Evolutionary conservation across 2,113 vertebrate species (phyloP).

Genomic region (Istiophorus platypterus): DNA sequence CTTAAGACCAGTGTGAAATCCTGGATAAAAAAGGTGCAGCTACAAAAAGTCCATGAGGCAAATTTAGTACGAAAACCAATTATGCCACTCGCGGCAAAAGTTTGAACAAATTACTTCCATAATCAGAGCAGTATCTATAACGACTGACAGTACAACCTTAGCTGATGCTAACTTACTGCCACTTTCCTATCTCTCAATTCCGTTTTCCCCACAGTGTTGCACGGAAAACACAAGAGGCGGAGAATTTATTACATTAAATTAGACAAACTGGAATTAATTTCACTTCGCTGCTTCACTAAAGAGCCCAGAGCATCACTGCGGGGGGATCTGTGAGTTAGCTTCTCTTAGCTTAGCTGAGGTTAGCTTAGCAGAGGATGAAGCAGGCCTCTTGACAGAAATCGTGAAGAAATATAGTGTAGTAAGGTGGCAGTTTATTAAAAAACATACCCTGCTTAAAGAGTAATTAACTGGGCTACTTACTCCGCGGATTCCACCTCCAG

Average conservation of each 20-base stretch:
- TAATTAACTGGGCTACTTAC: conserved; percentile 69
- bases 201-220: accelerated
- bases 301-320: not conserved
- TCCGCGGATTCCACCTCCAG: conserved; percentile 87
- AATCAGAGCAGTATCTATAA: not conserved
- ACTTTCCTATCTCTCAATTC: not conserved
- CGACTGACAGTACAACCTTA: not conserved
- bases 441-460: accelerated
- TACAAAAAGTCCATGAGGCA: no score
- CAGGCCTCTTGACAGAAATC: conserved; percentile 34
- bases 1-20: no score
- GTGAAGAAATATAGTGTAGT: not conserved
- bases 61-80: no score
- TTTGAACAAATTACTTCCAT: not conserved
- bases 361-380: conserved; percentile 42
- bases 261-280: accelerated
- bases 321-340: not conserved
- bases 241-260: not conserved
- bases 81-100: no score
- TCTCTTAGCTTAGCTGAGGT: conserved; percentile 35
- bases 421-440: accelerated
- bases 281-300: accelerated
- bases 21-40: no score
- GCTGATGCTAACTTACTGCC: conserved; percentile 30
- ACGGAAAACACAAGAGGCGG: no score